These are phyloP conservation scores for Entelurus aequoreus DNA, from an alignment of 2,113 vertebrate species.

Conservation along the genomic window DNA sequence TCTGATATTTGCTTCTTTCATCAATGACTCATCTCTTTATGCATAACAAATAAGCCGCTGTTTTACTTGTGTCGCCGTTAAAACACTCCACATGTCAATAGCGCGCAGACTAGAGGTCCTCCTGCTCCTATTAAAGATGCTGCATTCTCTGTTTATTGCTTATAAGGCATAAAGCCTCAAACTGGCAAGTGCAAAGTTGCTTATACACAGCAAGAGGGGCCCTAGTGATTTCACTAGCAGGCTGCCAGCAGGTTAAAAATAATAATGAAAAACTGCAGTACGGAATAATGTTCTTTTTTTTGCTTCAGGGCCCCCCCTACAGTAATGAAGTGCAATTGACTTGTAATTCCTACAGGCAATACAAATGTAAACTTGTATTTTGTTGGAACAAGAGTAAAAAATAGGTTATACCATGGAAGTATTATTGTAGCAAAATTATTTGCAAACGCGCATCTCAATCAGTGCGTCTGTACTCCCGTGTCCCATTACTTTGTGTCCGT, in stretches of 20 bases:
- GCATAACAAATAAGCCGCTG: conserved; percentile 33
- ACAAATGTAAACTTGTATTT: no score
- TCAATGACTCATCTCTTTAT: conserved; percentile 36
- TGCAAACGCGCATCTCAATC: no score
- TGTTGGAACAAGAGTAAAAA: no score
- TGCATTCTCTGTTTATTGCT: conserved; percentile 15
- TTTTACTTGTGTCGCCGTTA: conserved; percentile 15
- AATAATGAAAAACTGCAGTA: neutral
- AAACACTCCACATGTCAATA: conserved; percentile 11
- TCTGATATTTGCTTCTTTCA: conserved; percentile 36
- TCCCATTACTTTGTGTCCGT: no score
- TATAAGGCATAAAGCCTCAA: conserved; percentile 20
- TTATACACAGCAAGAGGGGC: neutral
- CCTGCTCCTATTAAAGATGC: conserved; percentile 3
- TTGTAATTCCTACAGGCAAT: no score
- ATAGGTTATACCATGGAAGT: no score
- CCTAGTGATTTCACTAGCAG: neutral
- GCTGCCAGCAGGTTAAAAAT: neutral
- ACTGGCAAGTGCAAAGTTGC: neutral
- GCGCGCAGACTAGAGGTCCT: conserved; percentile 7
- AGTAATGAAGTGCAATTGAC: no score
- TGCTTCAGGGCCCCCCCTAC: no score
- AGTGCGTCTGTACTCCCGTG: no score
- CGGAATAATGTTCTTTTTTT: neutral
- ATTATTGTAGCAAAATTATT: no score